Evolutionary conservation across 35 echinoderm and acorn worm species (phyloP).

Genomic region (Hemicentrotus pulcherrimus): DNA sequence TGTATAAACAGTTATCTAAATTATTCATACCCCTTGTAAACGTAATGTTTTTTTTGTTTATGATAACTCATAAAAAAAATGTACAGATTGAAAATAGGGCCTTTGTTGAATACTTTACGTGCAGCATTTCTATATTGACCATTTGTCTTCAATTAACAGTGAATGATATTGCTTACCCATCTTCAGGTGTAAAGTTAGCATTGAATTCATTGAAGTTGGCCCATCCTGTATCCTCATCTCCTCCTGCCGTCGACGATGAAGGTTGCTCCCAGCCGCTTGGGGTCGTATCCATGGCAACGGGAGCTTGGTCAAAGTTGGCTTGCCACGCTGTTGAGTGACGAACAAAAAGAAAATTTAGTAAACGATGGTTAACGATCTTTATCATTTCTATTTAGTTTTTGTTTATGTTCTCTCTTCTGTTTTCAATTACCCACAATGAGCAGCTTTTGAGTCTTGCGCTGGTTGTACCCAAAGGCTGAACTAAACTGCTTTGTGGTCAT

Average conservation of each 20-base stretch:
- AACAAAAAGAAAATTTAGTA: not conserved
- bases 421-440: no score
- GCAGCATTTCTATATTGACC: no score
- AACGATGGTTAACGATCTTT: no score
- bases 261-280: constrained; percentile 73
- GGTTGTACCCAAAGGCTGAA: no score
- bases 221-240: constrained; percentile 79
- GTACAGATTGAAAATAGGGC: not conserved
- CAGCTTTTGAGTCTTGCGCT: no score
- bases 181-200: constrained; percentile 57
- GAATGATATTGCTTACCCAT: constrained; percentile 53
- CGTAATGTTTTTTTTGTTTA: not conserved
- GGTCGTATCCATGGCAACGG: constrained; percentile 93
- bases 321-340: constrained; percentile 63
- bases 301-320: constrained; percentile 80
- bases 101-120: no score
- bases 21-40: no score
- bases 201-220: constrained; percentile 94
- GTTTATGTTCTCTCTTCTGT: no score
- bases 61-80: no score
- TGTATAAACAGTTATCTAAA: not conserved
- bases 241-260: not conserved
- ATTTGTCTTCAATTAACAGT: not conserved
- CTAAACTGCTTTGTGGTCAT: no score
- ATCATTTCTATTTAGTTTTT: no score